Evolutionary conservation across 2,888 invertebrate genomes (phyloP), one percentile per base, ranked within the genome.

Genomic region (Drosophila antonietae): DNA sequence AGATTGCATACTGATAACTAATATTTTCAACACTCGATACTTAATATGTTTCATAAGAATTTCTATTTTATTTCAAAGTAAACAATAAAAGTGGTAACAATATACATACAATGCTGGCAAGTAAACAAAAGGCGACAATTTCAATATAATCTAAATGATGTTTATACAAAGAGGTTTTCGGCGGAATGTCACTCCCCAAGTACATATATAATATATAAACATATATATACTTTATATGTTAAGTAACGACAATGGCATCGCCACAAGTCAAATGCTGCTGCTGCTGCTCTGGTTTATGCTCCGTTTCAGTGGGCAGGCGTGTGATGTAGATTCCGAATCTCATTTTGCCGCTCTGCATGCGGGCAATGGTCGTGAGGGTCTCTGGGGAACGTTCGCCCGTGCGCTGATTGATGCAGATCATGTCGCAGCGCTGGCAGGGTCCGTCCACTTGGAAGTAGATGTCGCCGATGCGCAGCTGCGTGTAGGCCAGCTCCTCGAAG

Each of bases 391-490:
- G 97, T 78, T 95, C 93, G 0, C 97, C 98, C 2, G 96, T 97
- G 51, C 94, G 93, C 93, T 98, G 98, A 93, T 99, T 96, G 71
- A 98, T 96, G 91, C 98, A 98, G 68, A 99, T 96, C 97, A 99
- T 98, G 93, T 98, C 97, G 91, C 99, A 99, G 62, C 99, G 95
- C 1, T 95, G 96, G 90, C 98, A 99, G 47, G 95, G 95, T 1
- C 97, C 97, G 80, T 95, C 95, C 59, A 95, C 95, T 95, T 97
- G 93, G 61, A 94, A 91, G 2, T 52, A 52, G 0, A 84, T 72
- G 60, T 94, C 93, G 52, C 96, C 96, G 82, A 98, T 95, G 56
- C 93, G 90, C 66, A 98, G 88, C 66, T 93, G 90, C 20, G 94
- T 92, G 95, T 97, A 97, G 1, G 94, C 92, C 58, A 95, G 95